A percentile compares a stretch with the other conserved stretches of the same genome.
phyloP scores from a whole-genome alignment of 1,140 invertebrate species.

The Panulirus ornatus region DNA sequence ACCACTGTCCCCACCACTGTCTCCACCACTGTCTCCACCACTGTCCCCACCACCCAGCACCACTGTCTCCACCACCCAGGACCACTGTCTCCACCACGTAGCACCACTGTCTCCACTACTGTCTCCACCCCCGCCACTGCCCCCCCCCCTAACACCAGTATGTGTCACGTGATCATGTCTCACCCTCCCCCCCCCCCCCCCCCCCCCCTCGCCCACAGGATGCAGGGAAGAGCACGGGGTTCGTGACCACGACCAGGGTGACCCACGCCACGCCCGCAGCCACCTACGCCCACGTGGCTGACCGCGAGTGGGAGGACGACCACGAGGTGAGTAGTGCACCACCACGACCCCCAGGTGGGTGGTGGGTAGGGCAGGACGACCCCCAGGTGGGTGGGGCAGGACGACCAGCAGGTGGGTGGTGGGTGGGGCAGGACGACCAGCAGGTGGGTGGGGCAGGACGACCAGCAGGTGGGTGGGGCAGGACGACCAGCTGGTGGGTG shows the following conservation, averaged over 20 bases:
- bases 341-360: too few relatives aligned
- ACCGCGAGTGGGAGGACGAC: constrained; percentile 22
- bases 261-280: constrained; percentile 89
- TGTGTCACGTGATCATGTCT: too few relatives aligned
- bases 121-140: too few relatives aligned
- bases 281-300: constrained; percentile 76
- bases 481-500: constrained; percentile 57
- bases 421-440: too few relatives aligned
- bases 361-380: too few relatives aligned
- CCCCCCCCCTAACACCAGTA: too few relatives aligned
- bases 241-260: constrained; percentile 87
- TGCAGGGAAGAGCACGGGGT: constrained; percentile 47
- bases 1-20: not conserved
- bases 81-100: too few relatives aligned
- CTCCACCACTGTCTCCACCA: not conserved
- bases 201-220: constrained; percentile 3
- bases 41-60: not conserved
- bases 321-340: not conserved
- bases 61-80: too few relatives aligned
- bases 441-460: too few relatives aligned
- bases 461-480: constrained; percentile 77
- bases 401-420: too few relatives aligned
- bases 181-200: not conserved
- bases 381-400: too few relatives aligned
- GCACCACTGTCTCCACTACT: too few relatives aligned